A percentile compares a stretch with the other conserved stretches of the same genome.
These are phyloP conservation scores for Brachionus koreanus DNA, from an alignment of 1,140 invertebrate genomes.

Conservation along the genomic window DNA sequence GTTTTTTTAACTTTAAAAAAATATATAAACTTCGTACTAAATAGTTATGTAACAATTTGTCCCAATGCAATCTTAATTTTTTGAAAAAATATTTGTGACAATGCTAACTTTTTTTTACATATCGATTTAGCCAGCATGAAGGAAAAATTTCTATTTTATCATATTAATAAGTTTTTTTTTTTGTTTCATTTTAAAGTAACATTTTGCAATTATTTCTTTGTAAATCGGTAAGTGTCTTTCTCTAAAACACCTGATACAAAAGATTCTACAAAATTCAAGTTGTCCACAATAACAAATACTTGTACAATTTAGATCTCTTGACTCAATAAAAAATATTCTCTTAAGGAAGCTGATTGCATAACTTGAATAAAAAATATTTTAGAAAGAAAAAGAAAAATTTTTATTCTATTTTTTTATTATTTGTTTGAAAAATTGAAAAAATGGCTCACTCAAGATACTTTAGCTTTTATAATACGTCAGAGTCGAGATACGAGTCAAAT, in stretches of 20 bases:
- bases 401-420: neutral
- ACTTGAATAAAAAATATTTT: neutral
- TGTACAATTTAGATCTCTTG: neutral
- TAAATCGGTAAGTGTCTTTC: too few relatives aligned
- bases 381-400: neutral
- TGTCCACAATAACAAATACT: neutral
- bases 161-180: too few relatives aligned
- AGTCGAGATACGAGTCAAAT: neutral
- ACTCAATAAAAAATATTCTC: neutral
- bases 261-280: neutral
- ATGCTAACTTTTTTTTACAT: too few relatives aligned
- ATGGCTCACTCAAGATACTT: slow-evolving; percentile 25
- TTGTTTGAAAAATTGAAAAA: neutral
- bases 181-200: too few relatives aligned
- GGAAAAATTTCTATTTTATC: too few relatives aligned
- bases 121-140: too few relatives aligned
- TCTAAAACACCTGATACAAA: too few relatives aligned
- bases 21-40: neutral
- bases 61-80: neutral
- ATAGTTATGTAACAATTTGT: neutral
- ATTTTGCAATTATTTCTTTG: too few relatives aligned
- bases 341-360: slow-evolving; percentile 6
- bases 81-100: neutral
- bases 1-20: neutral
- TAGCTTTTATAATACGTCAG: neutral